These are phyloP conservation scores for Proteles cristata DNA, from an alignment of 2,113 vertebrate species.

Conservation along the genomic window DNA sequence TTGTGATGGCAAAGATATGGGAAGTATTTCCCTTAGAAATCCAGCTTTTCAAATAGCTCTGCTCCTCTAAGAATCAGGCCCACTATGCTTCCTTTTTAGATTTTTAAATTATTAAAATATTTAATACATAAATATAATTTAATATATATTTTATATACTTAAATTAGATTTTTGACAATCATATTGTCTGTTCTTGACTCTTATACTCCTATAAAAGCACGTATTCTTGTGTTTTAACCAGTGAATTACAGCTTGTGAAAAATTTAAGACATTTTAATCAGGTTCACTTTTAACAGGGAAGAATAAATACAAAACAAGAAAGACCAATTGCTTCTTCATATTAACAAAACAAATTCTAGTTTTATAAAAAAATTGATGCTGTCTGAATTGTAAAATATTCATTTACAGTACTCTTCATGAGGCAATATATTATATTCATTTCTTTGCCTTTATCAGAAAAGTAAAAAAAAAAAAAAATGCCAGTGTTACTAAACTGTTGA, in stretches of 20 bases:
- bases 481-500: neutral
- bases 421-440: conserved; percentile 18
- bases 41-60: neutral
- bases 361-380: neutral
- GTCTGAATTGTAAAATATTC: neutral
- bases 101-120: neutral
- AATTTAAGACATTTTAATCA: neutral
- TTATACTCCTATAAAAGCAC: neutral
- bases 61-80: neutral
- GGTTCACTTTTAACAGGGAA: neutral
- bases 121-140: no score
- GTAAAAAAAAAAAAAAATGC: neutral
- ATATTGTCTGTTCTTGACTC: neutral
- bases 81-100: neutral
- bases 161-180: neutral
- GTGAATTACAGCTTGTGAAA: neutral
- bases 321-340: neutral
- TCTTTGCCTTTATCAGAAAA: neutral
- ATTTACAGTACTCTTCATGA: neutral
- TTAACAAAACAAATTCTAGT: conserved; percentile 25
- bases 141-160: no score
- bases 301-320: conserved; percentile 16
- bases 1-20: neutral
- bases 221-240: neutral
- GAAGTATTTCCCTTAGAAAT: neutral